phyloP scores from a whole-genome alignment of 92 coral and sea anemone species.

The Siderastrea radians region DNA sequence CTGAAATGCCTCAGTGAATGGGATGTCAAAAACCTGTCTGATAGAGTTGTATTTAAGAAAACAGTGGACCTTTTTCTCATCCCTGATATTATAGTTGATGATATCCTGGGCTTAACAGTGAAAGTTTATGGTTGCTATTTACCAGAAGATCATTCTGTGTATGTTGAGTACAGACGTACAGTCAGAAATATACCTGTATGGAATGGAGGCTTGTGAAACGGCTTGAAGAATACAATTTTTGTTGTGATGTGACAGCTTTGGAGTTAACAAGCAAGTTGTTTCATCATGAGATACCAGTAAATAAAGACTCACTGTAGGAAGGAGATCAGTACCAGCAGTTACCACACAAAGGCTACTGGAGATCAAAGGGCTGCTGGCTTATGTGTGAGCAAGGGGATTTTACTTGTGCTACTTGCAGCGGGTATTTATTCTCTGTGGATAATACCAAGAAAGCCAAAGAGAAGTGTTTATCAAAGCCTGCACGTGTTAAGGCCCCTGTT shows the following conservation, averaged over 20 bases:
- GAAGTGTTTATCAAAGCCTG: neutral
- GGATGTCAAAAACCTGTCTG: constrained; percentile 35
- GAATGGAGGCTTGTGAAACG: constrained; percentile 28
- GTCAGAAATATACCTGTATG: constrained; percentile 25
- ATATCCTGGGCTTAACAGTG: constrained; percentile 57
- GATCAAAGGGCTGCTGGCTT: constrained; percentile 24
- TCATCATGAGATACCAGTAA: neutral
- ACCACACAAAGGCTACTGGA: constrained; percentile 33
- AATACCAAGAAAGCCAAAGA: constrained; percentile 1
- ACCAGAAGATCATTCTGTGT: neutral
- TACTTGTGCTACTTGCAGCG: too few relatives aligned
- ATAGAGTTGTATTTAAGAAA: constrained; percentile 47
- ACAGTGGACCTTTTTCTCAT: constrained; percentile 30
- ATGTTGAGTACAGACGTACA: constrained; percentile 1
- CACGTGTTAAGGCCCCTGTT: constrained; percentile 1
- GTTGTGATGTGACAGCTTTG: neutral
- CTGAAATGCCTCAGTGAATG: constrained; percentile 51
- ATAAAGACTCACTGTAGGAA: neutral
- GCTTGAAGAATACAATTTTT: neutral
- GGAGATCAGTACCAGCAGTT: constrained; percentile 14
- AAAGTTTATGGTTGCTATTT: constrained; percentile 13
- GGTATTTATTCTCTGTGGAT: neutral
- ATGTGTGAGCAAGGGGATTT: neutral
- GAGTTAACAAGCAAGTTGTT: constrained; percentile 15
- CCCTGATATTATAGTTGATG: constrained; percentile 36